These are phyloP conservation scores for Melanaphis sacchari DNA, from an alignment of 1,140 invertebrate genomes.

Conservation along the genomic window DNA sequence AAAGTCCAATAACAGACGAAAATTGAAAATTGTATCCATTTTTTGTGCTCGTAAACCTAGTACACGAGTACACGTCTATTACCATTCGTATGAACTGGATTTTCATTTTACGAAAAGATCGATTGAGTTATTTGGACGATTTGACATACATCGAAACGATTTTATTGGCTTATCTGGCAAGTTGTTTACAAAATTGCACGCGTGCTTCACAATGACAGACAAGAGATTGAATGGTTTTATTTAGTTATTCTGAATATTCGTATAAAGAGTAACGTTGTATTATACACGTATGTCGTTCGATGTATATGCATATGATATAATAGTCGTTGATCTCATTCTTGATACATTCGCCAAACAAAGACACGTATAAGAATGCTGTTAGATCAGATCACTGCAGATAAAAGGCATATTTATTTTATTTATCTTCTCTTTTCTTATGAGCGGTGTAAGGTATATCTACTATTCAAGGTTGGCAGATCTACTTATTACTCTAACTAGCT, in stretches of 20 bases:
- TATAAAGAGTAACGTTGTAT: neutral
- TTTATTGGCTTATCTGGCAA: neutral
- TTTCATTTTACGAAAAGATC: neutral
- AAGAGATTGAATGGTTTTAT: constrained; percentile 5
- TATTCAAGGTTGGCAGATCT: neutral
- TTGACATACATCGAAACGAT: neutral
- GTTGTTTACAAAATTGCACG: neutral
- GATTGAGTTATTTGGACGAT: neutral
- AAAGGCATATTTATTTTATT: neutral
- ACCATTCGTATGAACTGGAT: neutral
- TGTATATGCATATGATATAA: constrained; percentile 9
- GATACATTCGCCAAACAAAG: neutral
- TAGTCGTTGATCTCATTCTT: neutral
- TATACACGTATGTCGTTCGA: neutral
- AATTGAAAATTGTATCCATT: neutral
- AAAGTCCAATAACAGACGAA: neutral
- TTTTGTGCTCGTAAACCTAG: neutral
- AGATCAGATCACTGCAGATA: neutral
- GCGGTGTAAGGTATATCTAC: neutral
- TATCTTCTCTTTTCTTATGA: neutral
- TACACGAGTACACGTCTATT: neutral
- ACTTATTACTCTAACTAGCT: neutral
- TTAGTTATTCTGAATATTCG: neutral
- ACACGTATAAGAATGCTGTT: neutral
- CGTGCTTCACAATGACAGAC: neutral